A percentile compares a stretch with the other conserved stretches of the same genome.
These are phyloP conservation scores for Mustela lutreola DNA, from an alignment of 2,113 vertebrate genomes.

Conservation along the genomic window DNA sequence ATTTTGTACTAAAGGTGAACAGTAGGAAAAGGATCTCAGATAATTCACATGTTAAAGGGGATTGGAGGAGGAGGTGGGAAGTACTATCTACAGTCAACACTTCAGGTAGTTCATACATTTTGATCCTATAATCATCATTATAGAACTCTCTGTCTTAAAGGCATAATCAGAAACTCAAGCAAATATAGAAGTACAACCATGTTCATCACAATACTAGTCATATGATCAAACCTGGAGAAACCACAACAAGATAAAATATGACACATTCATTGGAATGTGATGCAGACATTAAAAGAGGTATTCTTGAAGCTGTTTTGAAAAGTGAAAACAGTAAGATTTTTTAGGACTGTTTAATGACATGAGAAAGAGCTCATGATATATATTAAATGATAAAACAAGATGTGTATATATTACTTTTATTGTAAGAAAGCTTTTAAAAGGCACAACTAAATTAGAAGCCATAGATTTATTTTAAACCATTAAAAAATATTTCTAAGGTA, in stretches of 20 bases:
- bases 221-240: constrained; percentile 32
- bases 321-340: constrained; percentile 8
- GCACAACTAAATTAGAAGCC: constrained; percentile 32
- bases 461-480: constrained; percentile 51
- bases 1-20: neutral
- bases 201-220: neutral
- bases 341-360: constrained; percentile 19
- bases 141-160: neutral
- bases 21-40: constrained; percentile 4
- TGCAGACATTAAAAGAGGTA: neutral
- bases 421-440: constrained; percentile 56
- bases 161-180: neutral
- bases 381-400: neutral
- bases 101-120: neutral
- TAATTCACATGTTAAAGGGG: neutral
- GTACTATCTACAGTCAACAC: neutral
- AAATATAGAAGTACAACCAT: constrained; percentile 1
- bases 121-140: neutral
- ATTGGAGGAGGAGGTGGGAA: neutral
- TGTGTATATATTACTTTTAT: neutral
- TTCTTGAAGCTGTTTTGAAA: constrained; percentile 51
- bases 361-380: constrained; percentile 13
- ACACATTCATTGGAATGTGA: neutral
- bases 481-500: constrained; percentile 42
- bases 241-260: constrained; percentile 27